A percentile compares a stretch with the other conserved stretches of the same genome.
These are phyloP conservation scores for Narcine bancroftii DNA, from an alignment of 2,113 vertebrate genomes.

Conservation along the genomic window DNA sequence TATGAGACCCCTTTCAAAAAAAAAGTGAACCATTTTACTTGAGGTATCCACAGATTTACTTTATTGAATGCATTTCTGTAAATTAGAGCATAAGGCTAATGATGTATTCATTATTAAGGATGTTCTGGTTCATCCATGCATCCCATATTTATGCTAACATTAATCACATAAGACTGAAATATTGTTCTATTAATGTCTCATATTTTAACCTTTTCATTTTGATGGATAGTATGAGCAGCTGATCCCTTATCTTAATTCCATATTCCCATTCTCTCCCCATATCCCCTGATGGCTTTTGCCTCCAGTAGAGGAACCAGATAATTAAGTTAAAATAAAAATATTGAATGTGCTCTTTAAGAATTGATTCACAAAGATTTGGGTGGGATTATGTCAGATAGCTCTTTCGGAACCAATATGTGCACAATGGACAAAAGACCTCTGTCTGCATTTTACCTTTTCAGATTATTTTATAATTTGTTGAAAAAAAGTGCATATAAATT, in stretches of 20 bases:
- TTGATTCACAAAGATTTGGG: too few relatives aligned
- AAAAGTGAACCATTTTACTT: not conserved
- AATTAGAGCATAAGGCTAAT: not conserved
- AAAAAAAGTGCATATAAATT: not conserved
- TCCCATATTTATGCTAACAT: not conserved
- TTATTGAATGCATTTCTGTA: not conserved
- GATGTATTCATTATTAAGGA: too few relatives aligned
- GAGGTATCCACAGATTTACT: not conserved
- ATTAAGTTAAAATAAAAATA: not conserved
- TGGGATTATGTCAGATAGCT: too few relatives aligned
- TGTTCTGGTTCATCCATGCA: not conserved
- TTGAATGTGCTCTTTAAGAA: not conserved
- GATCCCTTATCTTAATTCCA: too few relatives aligned
- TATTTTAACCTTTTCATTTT: not conserved
- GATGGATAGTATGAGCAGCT: not conserved
- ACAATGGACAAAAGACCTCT: too few relatives aligned
- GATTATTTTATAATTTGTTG: not conserved
- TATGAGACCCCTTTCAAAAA: not conserved
- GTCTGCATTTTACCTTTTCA: too few relatives aligned
- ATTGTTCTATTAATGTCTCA: not conserved
- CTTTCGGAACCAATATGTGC: too few relatives aligned
- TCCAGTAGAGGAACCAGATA: not conserved
- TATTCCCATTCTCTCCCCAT: too few relatives aligned
- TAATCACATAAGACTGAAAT: not conserved
- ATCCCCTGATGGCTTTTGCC: too few relatives aligned